A percentile compares a stretch with the other conserved stretches of the same genome.
Conservation (phyloP, 2,797 vertebrate species). For the Hydrolagus colliei region DNA sequence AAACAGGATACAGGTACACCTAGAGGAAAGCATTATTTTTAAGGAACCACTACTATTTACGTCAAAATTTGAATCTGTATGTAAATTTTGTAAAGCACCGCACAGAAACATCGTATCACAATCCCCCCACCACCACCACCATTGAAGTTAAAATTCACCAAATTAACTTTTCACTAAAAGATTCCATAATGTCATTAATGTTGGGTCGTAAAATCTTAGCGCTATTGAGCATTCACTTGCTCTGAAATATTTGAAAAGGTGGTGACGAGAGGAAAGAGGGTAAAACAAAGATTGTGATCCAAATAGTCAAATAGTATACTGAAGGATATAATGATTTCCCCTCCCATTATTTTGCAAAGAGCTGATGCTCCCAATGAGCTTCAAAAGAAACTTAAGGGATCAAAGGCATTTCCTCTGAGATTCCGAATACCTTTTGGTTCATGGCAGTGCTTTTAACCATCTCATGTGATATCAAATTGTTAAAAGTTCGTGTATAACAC, state of each 20-base stretch:
- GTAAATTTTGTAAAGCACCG: conserved; percentile 8
- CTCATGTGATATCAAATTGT: not conserved
- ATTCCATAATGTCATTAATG: no score
- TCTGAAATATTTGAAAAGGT: not conserved
- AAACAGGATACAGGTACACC: no score
- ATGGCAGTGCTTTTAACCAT: not conserved
- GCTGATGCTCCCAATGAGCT: not conserved
- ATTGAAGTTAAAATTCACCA: not conserved
- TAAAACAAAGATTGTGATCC: not conserved
- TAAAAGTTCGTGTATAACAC: no score
- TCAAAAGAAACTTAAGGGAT: not conserved
- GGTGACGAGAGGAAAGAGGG: no score
- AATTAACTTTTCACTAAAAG: not conserved
- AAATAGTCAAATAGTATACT: no score
- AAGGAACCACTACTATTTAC: not conserved
- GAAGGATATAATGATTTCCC: no score
- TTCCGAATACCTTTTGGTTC: not conserved
- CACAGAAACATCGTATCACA: not conserved
- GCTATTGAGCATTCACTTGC: not conserved
- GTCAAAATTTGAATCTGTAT: not conserved
- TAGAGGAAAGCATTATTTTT: no score
- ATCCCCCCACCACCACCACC: no score
- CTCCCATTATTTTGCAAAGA: no score
- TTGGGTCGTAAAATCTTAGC: no score
- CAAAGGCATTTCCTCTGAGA: not conserved